A percentile compares a stretch with the other conserved stretches of the same genome.
These are phyloP conservation scores for Sylvicola fuscatus DNA, from an alignment of 2,888 invertebrate genomes.

Conservation along the genomic window DNA sequence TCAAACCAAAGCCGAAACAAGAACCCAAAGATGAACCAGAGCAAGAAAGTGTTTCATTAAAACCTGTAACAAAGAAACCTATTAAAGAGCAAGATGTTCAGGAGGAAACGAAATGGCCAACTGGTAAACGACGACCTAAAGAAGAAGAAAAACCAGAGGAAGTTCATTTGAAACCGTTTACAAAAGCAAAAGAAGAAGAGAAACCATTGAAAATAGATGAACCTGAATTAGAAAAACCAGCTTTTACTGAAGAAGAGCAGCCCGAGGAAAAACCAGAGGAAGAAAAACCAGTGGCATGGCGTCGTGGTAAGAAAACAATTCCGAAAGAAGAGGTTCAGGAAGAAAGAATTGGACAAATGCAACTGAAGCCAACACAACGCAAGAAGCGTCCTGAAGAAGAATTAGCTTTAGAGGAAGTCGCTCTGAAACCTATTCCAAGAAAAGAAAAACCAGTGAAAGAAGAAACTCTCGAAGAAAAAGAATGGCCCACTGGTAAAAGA, in stretches of 20 bases:
- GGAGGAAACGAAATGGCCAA: slow-evolving; percentile 9
- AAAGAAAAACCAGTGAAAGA: slow-evolving; percentile 22
- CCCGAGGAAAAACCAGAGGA: slow-evolving; percentile 9
- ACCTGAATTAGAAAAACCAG: slow-evolving; percentile 11
- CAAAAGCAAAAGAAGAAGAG: slow-evolving; percentile 11
- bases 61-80: slow-evolving; percentile 3
- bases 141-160: slow-evolving; percentile 13
- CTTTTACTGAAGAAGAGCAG: slow-evolving; percentile 9
- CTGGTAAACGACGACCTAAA: slow-evolving; percentile 9
- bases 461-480: slow-evolving; percentile 8
- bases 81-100: slow-evolving; percentile 12
- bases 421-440: slow-evolving; percentile 10
- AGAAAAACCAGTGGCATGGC: slow-evolving; percentile 9
- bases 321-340: slow-evolving; percentile 13
- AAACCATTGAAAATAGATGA: slow-evolving; percentile 13
- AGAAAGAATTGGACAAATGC: slow-evolving; percentile 17
- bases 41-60: no score
- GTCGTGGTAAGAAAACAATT: slow-evolving; percentile 9
- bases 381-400: slow-evolving; percentile 15
- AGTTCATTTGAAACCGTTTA: slow-evolving; percentile 16
- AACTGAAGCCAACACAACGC: slow-evolving; percentile 8
- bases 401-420: slow-evolving; percentile 10
- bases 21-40: slow-evolving; percentile 12
- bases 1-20: slow-evolving; percentile 9
- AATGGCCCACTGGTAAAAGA: slow-evolving; percentile 9